phyloP scores from a whole-genome alignment of 2,888 invertebrate species.

The Tethea ocularis region DNA sequence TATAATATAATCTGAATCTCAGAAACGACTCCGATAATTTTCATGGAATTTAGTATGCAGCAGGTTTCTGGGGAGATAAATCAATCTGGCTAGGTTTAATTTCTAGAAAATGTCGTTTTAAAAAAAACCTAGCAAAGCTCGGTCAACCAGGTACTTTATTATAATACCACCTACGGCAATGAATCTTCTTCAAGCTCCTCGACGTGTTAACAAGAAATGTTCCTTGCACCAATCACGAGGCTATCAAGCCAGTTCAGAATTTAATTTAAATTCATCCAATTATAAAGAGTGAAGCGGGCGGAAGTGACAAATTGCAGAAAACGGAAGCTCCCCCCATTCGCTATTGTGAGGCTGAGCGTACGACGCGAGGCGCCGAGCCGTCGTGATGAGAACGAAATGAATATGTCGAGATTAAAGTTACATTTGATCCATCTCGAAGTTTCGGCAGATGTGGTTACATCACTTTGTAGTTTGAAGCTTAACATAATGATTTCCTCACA shows the following conservation, averaged over 20 bases:
- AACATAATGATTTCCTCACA: too few relatives aligned
- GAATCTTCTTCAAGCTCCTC: background rate
- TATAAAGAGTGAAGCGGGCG: conserved; percentile 35
- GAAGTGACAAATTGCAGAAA: conserved; percentile 51
- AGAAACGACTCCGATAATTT: too few relatives aligned
- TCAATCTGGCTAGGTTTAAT: too few relatives aligned
- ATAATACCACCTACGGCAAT: background rate
- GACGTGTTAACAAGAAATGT: conserved; percentile 9
- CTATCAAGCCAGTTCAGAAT: conserved; percentile 34
- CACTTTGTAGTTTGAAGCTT: conserved; percentile 10
- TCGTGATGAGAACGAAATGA: conserved; percentile 18
- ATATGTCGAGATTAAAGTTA: conserved; percentile 17
- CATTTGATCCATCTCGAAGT: conserved; percentile 24
- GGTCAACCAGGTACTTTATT: too few relatives aligned
- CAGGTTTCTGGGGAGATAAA: too few relatives aligned
- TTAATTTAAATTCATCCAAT: conserved; percentile 50
- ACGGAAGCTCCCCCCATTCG: conserved; percentile 32
- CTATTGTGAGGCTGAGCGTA: conserved; percentile 17
- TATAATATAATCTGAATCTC: too few relatives aligned
- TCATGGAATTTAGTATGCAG: too few relatives aligned
- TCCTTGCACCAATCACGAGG: conserved; percentile 32
- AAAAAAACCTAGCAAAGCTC: too few relatives aligned
- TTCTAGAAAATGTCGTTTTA: too few relatives aligned
- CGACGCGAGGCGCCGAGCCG: background rate
- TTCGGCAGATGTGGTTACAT: conserved; percentile 21